phyloP scores from a whole-genome alignment of 2,797 vertebrate genomes.

The Sebastiscus albofasciatus region DNA sequence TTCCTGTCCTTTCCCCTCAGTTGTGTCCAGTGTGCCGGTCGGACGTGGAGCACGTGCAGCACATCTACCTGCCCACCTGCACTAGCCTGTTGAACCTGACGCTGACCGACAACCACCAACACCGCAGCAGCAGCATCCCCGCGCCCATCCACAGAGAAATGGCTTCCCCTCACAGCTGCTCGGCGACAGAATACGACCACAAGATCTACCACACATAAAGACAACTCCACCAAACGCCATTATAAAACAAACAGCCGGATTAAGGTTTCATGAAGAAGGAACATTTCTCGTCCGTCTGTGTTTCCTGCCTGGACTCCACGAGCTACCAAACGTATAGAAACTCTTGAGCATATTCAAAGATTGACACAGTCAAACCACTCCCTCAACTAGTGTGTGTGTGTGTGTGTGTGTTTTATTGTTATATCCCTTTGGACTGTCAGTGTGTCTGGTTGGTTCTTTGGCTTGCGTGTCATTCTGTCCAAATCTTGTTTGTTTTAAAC shows the following conservation, averaged over 20 bases:
- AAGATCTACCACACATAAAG: constrained; percentile 81
- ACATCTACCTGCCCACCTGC: constrained; percentile 96
- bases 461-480: constrained; percentile 24
- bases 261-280: constrained; percentile 1
- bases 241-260: not conserved
- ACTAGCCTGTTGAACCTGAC: constrained; percentile 94
- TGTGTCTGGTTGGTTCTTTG: not conserved
- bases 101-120: constrained; percentile 77
- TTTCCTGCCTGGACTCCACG: constrained; percentile 11
- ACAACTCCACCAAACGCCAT: constrained; percentile 25
- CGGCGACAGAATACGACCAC: constrained; percentile 78
- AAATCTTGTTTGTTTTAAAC: constrained; percentile 22
- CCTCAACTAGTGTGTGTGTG: not conserved
- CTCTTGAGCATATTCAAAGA: constrained; percentile 41
- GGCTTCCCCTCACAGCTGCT: constrained; percentile 75
- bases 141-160: constrained; percentile 75
- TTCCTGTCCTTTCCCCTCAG: constrained; percentile 70
- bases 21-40: constrained; percentile 94
- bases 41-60: constrained; percentile 93
- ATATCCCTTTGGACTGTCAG: not conserved
- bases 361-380: constrained; percentile 37
- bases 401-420: constrained; percentile 1
- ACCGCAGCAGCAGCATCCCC: constrained; percentile 64
- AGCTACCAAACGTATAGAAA: constrained; percentile 29
- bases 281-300: not conserved